Base-by-base conservation (phyloP, 1,140 invertebrate species). In the Euschistus heros region DNA sequence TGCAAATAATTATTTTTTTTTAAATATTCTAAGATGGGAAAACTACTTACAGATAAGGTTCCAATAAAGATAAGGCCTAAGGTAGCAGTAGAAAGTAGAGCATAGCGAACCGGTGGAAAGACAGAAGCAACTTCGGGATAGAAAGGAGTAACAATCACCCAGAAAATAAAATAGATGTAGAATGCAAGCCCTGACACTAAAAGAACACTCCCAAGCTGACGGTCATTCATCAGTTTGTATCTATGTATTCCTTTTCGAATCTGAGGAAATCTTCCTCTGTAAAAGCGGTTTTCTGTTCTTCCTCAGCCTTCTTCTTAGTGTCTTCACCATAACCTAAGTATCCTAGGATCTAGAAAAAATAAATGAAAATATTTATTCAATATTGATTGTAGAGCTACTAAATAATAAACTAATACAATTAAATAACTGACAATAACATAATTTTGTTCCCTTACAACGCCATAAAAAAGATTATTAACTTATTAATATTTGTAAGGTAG, bases 81-180 rank as follows among this genome's bases (percentile, higher is more conserved):
- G 20, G 62, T 64, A 3, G 54, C 66, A 44, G 55, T 54, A 26
- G 37, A 46, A 5, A 67, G 46, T 5, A 67, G 57, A 50, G 55
- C 52, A 57, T 67, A 65, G 15, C 80, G 74, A 54, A 84, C 77
- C 46, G 83, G 76, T 13, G 80, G 81, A 70, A 88, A 85, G 17
- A 72, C 54, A 47, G 62, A 66, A 62, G 72, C 27, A n/a, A 68
- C 66, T 18, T 54, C 42, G 2, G 62, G 61, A 33, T 68, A 69
- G 57, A 88, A 86, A 2, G 86, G 86, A 63, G 84, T 77, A 30
- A 82, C 80, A 47, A 86, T 81, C 18, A 87, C 74, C 85, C 85
- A 88, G 64, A 86, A 73, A 26, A 84, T 80, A 65, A 85, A 81
- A 68, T 86, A 79, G 1, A 80, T 50, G 71, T 86, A 86, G 46